A percentile compares a stretch with the other conserved stretches of the same genome.
Conservation (phyloP, 2,888 invertebrate genomes). For the Linnaemya vulpina region DNA sequence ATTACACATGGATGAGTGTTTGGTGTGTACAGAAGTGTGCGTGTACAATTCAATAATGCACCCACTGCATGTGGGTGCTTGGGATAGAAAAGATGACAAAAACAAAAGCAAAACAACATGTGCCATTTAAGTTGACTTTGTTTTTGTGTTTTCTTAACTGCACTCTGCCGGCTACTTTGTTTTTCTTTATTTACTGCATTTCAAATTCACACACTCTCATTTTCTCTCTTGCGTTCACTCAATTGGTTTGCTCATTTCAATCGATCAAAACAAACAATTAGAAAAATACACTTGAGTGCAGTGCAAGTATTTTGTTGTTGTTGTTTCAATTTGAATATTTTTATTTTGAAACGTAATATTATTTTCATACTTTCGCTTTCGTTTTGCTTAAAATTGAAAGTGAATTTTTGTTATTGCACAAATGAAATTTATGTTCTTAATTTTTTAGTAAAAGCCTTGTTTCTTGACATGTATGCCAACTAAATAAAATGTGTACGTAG, state of each 20-base stretch:
- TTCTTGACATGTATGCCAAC: constrained; percentile 17
- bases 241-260: constrained; percentile 39
- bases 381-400: constrained; percentile 48
- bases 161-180: constrained; percentile 58
- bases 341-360: constrained; percentile 21
- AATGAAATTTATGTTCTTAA: constrained; percentile 37
- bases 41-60: background rate
- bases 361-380: constrained; percentile 59
- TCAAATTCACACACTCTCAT: background rate
- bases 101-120: background rate
- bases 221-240: background rate
- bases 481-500: constrained; percentile 7
- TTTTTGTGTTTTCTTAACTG: constrained; percentile 13
- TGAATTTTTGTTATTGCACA: constrained; percentile 38
- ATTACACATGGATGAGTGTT: too few relatives aligned
- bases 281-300: background rate
- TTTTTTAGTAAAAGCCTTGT: constrained; percentile 9
- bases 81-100: background rate
- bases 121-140: constrained; percentile 13
- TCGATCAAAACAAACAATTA: constrained; percentile 50
- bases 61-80: background rate
- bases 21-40: too few relatives aligned
- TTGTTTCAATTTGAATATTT: constrained; percentile 18
- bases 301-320: background rate
- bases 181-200: constrained; percentile 43